A percentile compares a stretch with the other conserved stretches of the same genome.
Conservation (phyloP, 2,113 vertebrate species). For the Petroica traversi region DNA sequence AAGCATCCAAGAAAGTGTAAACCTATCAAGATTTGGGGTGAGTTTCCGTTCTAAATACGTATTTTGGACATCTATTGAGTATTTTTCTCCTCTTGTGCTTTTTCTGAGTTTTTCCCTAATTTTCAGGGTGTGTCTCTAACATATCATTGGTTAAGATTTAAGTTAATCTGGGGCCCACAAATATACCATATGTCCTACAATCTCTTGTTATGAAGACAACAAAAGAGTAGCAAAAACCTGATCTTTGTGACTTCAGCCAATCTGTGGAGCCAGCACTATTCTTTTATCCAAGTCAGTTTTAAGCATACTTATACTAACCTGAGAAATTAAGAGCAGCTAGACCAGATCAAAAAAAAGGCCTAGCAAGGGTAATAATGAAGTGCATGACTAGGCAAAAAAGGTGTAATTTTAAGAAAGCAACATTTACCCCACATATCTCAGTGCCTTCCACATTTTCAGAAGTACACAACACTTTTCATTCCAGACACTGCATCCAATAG, state of each 20-base stretch:
- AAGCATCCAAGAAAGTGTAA: no score
- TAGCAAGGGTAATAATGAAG: neutral
- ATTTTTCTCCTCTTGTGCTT: neutral
- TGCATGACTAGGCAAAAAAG: neutral
- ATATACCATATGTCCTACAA: neutral
- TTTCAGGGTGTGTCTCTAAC: neutral
- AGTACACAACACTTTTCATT: neutral
- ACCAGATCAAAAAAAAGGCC: neutral
- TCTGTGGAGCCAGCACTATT: neutral
- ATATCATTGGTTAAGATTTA: neutral
- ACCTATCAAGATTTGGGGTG: neutral
- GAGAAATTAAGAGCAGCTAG: neutral
- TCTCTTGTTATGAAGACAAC: neutral
- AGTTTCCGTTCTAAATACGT: neutral
- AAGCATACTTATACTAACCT: neutral
- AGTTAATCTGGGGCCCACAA: neutral
- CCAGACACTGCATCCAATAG: neutral
- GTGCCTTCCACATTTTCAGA: neutral
- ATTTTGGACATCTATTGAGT: neutral
- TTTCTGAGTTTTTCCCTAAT: neutral
- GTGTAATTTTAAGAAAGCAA: neutral
- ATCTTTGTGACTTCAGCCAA: neutral
- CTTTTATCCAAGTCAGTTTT: neutral
- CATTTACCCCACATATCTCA: neutral
- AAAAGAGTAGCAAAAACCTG: neutral